A percentile compares a stretch with the other conserved stretches of the same genome.
phyloP scores from a whole-genome alignment of 2,888 invertebrate genomes.

The Saturnia japonica region DNA sequence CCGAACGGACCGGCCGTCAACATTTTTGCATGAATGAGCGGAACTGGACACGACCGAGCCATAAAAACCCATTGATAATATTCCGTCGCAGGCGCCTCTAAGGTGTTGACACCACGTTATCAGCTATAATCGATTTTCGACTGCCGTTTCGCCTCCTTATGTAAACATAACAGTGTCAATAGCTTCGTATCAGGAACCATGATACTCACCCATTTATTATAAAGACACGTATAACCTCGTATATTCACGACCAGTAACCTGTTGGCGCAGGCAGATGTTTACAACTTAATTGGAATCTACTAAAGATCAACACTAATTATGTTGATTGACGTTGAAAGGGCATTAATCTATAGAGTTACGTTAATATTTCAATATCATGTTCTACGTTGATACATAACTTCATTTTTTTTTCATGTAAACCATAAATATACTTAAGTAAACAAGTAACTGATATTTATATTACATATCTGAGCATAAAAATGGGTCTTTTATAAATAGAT shows the following conservation, averaged over 20 bases:
- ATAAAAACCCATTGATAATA: constrained; percentile 64
- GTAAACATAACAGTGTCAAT: constrained; percentile 78
- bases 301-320: not conserved
- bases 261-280: not conserved
- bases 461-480: too few relatives aligned
- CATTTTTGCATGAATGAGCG: constrained; percentile 69
- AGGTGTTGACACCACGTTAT: constrained; percentile 72
- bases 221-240: constrained; percentile 1
- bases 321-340: not conserved
- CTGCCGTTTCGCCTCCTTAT: constrained; percentile 79
- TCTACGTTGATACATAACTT: not conserved
- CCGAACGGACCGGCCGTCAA: constrained; percentile 47
- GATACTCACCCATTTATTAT: constrained; percentile 36
- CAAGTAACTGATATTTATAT: too few relatives aligned
- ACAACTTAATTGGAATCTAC: constrained; percentile 1
- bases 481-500: too few relatives aligned
- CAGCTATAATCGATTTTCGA: constrained; percentile 74
- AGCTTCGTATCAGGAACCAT: constrained; percentile 61
- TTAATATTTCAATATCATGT: not conserved
- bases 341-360: not conserved
- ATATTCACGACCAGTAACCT: constrained; percentile 1
- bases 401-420: not conserved
- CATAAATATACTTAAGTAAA: not conserved
- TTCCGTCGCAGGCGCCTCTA: constrained; percentile 63
- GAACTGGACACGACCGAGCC: constrained; percentile 42